phyloP scores from a whole-genome alignment of 2,797 vertebrate species.

The Cirrhinus molitorella region DNA sequence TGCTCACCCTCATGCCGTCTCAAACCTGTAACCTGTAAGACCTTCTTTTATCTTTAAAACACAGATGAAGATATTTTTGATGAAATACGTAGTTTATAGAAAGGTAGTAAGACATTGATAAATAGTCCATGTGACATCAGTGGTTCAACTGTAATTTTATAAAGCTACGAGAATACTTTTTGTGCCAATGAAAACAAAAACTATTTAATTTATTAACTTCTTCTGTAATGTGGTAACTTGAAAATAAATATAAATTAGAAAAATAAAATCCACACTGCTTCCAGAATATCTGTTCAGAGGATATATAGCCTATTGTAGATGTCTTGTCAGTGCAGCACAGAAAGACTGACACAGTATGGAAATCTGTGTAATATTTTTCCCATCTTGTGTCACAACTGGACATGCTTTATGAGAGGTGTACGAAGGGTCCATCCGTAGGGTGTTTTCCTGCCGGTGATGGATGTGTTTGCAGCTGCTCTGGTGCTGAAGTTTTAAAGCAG shows the following conservation, averaged over 20 bases:
- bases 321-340: constrained; percentile 32
- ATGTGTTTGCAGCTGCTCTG: constrained; percentile 61
- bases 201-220: too few species aligned
- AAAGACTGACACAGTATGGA: constrained; percentile 35
- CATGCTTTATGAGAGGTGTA: constrained; percentile 54
- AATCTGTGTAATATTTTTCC: constrained; percentile 65
- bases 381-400: constrained; percentile 59
- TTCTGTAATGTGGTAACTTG: background rate
- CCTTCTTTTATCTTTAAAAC: too few species aligned
- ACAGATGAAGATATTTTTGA: too few species aligned
- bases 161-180: too few species aligned
- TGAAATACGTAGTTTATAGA: too few species aligned
- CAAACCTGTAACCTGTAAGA: too few species aligned
- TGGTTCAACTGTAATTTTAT: too few species aligned
- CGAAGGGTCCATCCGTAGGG: constrained; percentile 53
- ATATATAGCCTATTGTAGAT: constrained; percentile 8
- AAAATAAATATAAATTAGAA: background rate
- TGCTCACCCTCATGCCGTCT: too few species aligned
- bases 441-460: constrained; percentile 62
- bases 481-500: constrained; percentile 68
- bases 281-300: constrained; percentile 11
- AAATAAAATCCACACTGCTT: background rate
- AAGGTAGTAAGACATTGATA: too few species aligned
- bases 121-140: too few species aligned
- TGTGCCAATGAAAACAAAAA: too few species aligned